Evolutionary conservation across 2,113 vertebrate species (phyloP).

Genomic region (Gymnogyps californianus): DNA sequence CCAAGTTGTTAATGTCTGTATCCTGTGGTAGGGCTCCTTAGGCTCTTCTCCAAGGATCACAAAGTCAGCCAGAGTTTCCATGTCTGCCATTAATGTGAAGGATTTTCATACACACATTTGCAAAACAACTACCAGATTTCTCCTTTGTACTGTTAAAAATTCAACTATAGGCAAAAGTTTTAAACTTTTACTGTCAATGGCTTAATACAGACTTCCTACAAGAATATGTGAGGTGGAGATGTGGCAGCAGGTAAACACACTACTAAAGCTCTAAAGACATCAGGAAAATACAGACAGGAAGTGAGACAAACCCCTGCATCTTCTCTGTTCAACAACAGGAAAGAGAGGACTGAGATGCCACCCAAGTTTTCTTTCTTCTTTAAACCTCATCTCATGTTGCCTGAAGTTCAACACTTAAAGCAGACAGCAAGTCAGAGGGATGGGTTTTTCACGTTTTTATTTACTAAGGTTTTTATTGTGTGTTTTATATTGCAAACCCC

Average conservation of each 20-base stretch:
- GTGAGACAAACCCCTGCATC: background rate
- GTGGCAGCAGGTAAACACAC: background rate
- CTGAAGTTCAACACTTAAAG: background rate
- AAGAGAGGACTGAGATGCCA: background rate
- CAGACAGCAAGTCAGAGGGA: background rate
- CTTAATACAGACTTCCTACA: background rate
- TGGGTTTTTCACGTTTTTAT: conserved; percentile 38
- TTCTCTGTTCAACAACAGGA: background rate
- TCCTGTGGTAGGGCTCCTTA: background rate
- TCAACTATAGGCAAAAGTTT: background rate
- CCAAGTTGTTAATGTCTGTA: background rate
- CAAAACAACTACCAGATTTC: background rate
- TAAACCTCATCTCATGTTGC: background rate
- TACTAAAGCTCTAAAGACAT: background rate
- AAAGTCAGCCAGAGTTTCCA: background rate
- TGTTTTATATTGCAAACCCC: conserved; percentile 68
- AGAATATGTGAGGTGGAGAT: background rate
- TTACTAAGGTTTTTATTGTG: conserved; percentile 69
- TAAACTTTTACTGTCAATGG: background rate
- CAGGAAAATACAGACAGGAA: background rate
- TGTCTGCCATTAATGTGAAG: background rate
- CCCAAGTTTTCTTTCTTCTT: background rate
- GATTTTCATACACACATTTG: background rate
- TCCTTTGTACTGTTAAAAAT: background rate
- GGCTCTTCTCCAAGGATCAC: background rate